Percentiles rank a stretch among this genome's conserved stretches.
phyloP scores from a whole-genome alignment of 2,797 vertebrate genomes.

The Rhabdomys pumilio region DNA sequence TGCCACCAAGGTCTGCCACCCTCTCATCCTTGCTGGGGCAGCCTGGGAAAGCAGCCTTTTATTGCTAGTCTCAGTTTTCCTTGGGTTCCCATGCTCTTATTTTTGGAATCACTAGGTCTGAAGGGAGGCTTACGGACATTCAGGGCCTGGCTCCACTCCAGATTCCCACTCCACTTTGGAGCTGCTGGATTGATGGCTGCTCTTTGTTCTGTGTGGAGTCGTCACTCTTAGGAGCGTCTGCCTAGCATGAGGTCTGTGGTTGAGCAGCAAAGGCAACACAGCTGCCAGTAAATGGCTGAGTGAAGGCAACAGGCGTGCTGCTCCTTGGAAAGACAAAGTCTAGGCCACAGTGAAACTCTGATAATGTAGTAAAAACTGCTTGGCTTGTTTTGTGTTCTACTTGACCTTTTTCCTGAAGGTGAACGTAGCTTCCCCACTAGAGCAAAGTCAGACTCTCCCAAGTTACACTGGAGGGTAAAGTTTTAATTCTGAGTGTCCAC shows the following conservation, averaged over 20 bases:
- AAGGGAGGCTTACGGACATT: background rate
- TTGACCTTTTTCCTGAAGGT: background rate
- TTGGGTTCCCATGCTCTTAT: background rate
- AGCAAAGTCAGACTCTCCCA: background rate
- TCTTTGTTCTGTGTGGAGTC: background rate
- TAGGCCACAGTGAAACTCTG: background rate
- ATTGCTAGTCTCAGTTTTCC: background rate
- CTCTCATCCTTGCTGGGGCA: background rate
- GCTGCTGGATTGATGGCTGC: too few relatives aligned
- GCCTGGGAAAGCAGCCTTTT: background rate
- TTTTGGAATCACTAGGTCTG: slow-evolving; percentile 10
- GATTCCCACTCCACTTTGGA: background rate
- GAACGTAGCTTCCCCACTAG: accelerated
- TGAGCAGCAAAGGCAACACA: background rate
- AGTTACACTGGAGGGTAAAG: background rate
- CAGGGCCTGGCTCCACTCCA: background rate
- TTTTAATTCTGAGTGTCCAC: background rate
- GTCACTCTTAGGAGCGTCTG: background rate
- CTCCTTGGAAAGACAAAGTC: background rate
- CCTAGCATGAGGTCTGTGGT: background rate
- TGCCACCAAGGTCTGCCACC: background rate
- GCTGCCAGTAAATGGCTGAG: too few relatives aligned
- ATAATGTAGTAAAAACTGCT: background rate
- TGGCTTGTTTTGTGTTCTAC: background rate
- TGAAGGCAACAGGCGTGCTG: background rate